Base-by-base conservation (phyloP, 2,888 invertebrate genomes). In the Rhodophaea formosa region DNA sequence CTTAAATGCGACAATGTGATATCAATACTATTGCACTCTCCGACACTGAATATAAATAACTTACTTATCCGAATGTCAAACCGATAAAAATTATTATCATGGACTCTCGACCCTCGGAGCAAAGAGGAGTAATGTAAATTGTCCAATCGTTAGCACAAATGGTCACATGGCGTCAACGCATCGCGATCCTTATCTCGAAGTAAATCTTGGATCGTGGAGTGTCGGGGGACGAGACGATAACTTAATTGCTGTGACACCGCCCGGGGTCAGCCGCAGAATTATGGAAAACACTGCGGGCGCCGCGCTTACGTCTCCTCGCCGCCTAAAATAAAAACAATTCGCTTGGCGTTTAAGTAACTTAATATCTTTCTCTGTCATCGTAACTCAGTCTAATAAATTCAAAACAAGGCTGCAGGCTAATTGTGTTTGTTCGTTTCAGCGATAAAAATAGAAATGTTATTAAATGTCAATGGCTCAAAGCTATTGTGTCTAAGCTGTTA, bases 91-190 rank as follows among this genome's bases (percentile, higher is more conserved):
- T 83, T 82, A 86, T 82, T 85, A 80, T 81, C 80, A 79, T 76
- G 72, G 80, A 84, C 78, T 81, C 82, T 82, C 80, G 79, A 79
- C 80, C 85, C 83, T 78, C 78, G 57, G 65, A 59, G 62, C 66
- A 63, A 62, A 72, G 75, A 73, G 71, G 75, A 80, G 76, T 79
- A 80, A 82, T 81, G 85, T 86, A 85, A 88, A 89, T 86, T 86
- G 86, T 85, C 81, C 85, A 86, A 88, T 83, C 77, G 77, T 70
- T 72, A 78, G 70, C 67, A 71, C 80, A 79, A 82, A 77, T 77
- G 77, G 78, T 84, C 86, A 88, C 88, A 88, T 86, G 88, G 84
- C 87, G 82, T 85, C 85, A 83, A 84, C 82, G 79, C 77, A 83
- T 81, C 75, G 78, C 69, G 82, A 84, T 82, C 64, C 80, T 85